phyloP scores from a whole-genome alignment of 2,797 vertebrate species.

The Crypturellus tataupa region DNA sequence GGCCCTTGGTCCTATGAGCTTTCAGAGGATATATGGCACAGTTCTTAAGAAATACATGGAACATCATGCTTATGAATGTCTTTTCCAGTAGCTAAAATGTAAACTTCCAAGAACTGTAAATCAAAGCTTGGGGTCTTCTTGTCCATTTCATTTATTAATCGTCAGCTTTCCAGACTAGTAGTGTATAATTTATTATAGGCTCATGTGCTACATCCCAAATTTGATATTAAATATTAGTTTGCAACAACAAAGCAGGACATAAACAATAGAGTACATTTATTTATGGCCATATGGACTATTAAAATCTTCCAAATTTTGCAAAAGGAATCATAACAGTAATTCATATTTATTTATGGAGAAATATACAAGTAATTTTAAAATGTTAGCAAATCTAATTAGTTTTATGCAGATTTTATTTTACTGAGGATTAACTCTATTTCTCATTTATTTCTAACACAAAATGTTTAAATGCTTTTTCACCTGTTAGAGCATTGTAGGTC shows the following conservation, averaged over 20 bases:
- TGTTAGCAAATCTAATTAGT: not conserved
- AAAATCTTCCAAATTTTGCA: not conserved
- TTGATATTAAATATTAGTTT: not conserved
- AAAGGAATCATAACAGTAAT: not conserved
- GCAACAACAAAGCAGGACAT: not conserved
- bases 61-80: not conserved
- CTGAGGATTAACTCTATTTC: not conserved
- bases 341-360: not conserved
- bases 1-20: fast-evolving
- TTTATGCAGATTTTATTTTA: not conserved
- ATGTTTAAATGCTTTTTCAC: not conserved
- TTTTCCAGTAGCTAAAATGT: not conserved
- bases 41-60: not conserved
- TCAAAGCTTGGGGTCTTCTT: not conserved
- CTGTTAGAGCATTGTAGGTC: not conserved
- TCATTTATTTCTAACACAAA: not conserved
- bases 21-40: not conserved
- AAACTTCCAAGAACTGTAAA: not conserved
- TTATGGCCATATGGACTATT: not conserved
- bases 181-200: not conserved
- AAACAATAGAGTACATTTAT: not conserved
- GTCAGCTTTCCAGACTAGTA: not conserved
- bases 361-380: not conserved
- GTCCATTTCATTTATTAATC: not conserved
- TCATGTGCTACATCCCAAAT: not conserved